A percentile compares a stretch with the other conserved stretches of the same genome.
Evolutionary conservation across 2,888 invertebrate species (phyloP).

Genomic region (Phortica magna): DNA sequence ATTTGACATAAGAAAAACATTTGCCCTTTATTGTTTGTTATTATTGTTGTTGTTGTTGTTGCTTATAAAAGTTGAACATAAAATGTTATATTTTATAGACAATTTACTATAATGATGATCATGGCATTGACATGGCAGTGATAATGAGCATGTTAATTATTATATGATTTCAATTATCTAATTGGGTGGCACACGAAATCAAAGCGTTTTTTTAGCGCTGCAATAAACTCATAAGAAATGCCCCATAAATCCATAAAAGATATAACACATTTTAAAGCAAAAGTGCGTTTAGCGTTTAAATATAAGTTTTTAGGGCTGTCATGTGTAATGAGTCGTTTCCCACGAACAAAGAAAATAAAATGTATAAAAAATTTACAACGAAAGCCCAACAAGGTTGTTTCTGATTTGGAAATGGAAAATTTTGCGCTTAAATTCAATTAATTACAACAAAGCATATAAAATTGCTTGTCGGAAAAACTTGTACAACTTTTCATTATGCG

Average conservation of each 20-base stretch:
- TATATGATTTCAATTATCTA: slow-evolving; percentile 20
- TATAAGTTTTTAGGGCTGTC: not conserved
- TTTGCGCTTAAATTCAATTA: not conserved
- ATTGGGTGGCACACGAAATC: not conserved
- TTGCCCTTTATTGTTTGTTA: not conserved
- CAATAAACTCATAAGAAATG: not conserved
- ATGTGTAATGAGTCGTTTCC: not conserved
- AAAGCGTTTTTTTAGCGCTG: not conserved
- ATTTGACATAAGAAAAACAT: not conserved
- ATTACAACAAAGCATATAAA: not conserved
- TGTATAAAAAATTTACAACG: not conserved
- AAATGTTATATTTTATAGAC: not conserved
- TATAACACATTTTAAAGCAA: not conserved
- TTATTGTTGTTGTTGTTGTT: no score
- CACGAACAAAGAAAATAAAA: not conserved
- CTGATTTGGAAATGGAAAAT: not conserved
- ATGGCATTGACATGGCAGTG: slow-evolving; percentile 2
- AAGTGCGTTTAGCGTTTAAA: not conserved
- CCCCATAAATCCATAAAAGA: not conserved
- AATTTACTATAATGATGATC: not conserved
- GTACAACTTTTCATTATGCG: not conserved
- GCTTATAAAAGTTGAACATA: not conserved
- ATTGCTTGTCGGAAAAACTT: not conserved
- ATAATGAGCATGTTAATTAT: slow-evolving; percentile 11
- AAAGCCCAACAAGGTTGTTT: not conserved